phyloP scores from a whole-genome alignment of 2,113 vertebrate species.

The Alethe diademata region DNA sequence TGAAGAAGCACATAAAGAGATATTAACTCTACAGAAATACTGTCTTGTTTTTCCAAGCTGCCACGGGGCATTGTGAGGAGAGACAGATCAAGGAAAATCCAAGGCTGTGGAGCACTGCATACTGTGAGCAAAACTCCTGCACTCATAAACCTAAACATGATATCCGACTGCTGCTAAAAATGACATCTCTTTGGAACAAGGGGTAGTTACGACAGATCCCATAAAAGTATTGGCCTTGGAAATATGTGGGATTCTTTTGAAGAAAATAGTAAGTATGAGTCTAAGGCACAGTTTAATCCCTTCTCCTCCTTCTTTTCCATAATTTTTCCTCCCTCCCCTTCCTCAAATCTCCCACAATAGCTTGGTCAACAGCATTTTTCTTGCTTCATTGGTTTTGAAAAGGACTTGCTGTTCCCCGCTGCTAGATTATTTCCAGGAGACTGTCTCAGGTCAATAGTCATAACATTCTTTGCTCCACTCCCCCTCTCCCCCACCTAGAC shows the following conservation, averaged over 20 bases:
- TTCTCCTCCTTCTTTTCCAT: neutral
- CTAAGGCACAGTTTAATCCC: neutral
- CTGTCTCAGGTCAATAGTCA: slow-evolving; percentile 59
- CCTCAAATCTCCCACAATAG: slow-evolving; percentile 43
- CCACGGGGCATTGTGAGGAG: neutral
- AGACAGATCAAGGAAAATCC: neutral
- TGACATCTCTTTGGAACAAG: neutral
- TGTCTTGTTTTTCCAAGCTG: neutral
- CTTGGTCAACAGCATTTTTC: slow-evolving; percentile 68
- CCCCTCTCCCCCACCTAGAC: neutral
- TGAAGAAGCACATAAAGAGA: neutral
- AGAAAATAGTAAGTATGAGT: neutral
- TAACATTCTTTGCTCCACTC: slow-evolving; percentile 6
- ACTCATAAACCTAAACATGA: neutral
- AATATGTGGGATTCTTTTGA: neutral
- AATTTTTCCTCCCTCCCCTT: neutral
- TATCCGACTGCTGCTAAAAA: neutral
- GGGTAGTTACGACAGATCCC: neutral
- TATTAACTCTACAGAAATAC: neutral
- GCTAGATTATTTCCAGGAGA: slow-evolving; percentile 72
- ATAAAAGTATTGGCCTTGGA: neutral
- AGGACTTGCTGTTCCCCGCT: slow-evolving; percentile 51
- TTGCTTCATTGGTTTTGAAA: slow-evolving; percentile 72
- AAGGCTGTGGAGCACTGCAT: neutral
- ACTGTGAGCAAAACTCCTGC: neutral